These are phyloP conservation scores for Limulus polyphemus DNA, from an alignment of 2,888 invertebrate species.

Conservation along the genomic window DNA sequence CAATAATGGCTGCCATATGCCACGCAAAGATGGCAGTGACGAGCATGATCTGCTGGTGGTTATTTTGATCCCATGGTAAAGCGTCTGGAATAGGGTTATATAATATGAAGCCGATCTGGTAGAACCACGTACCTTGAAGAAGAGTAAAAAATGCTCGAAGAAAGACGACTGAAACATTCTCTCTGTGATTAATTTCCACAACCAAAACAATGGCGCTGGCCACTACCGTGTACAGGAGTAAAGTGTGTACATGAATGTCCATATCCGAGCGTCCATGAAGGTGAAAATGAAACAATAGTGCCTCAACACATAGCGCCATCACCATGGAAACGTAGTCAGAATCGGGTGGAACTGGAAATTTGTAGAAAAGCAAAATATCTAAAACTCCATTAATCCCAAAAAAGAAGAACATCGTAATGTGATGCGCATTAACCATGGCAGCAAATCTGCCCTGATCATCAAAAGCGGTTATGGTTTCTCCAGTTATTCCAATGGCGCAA, in stretches of 20 bases:
- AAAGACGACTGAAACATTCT: conserved; percentile 35
- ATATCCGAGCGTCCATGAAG: conserved; percentile 37
- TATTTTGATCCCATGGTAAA: conserved; percentile 30
- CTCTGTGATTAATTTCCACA: conserved; percentile 36
- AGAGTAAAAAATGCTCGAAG: conserved; percentile 36
- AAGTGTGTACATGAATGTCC: conserved; percentile 36
- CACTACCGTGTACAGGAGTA: conserved; percentile 38
- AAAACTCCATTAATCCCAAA: conserved; percentile 39
- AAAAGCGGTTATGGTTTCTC: background rate
- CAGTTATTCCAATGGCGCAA: background rate
- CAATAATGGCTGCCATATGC: conserved; percentile 26
- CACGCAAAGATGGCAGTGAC: conserved; percentile 35
- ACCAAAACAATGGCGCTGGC: conserved; percentile 32
- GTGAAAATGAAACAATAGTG: conserved; percentile 41
- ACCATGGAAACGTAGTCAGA: conserved; percentile 37
- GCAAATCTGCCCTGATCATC: background rate
- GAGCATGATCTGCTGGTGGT: conserved; percentile 33
- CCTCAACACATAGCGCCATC: conserved; percentile 40
- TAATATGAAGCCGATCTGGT: conserved; percentile 41
- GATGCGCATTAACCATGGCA: conserved; percentile 39
- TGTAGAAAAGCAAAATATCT: conserved; percentile 36
- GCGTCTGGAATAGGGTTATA: conserved; percentile 37
- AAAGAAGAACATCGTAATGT: conserved; percentile 43
- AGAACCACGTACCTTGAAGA: conserved; percentile 45
- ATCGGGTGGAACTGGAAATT: conserved; percentile 34